phyloP scores from a whole-genome alignment of 1,140 invertebrate species.

The Cyrtorhinus lividipennis region DNA sequence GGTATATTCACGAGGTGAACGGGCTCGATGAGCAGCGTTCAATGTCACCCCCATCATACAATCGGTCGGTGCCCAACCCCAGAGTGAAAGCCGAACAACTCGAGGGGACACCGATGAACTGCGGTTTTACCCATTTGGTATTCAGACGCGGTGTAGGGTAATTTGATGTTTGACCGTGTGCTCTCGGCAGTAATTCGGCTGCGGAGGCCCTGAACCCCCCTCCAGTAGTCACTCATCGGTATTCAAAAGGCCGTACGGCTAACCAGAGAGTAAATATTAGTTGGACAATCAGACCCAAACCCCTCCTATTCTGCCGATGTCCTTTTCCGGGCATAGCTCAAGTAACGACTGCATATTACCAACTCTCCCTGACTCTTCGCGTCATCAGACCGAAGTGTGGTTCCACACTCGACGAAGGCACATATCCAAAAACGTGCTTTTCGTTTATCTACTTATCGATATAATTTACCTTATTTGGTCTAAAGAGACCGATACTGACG shows the following conservation, averaged over 20 bases:
- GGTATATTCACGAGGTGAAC: no score
- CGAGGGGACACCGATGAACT: constrained; percentile 4
- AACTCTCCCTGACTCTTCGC: neutral
- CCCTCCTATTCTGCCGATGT: neutral
- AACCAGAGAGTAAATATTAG: constrained; percentile 8
- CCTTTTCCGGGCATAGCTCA: neutral
- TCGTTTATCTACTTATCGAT: no score
- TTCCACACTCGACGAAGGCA: no score
- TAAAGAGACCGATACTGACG: no score
- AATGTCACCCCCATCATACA: no score
- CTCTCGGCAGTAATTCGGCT: constrained; percentile 2
- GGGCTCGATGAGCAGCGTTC: no score
- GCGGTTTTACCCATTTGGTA: constrained; percentile 6
- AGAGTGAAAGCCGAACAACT: no score
- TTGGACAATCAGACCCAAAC: constrained; percentile 6
- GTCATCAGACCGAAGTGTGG: no score
- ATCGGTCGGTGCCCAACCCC: no score
- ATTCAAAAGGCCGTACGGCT: neutral
- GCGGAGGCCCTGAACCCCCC: neutral
- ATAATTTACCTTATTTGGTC: no score
- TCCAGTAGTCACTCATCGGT: neutral
- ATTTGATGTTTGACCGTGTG: constrained; percentile 4
- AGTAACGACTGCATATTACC: constrained; percentile 2
- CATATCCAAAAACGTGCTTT: no score
- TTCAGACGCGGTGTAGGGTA: constrained; percentile 2